These are phyloP conservation scores for Thera britannica DNA, from an alignment of 2,888 invertebrate genomes.

Conservation along the genomic window DNA sequence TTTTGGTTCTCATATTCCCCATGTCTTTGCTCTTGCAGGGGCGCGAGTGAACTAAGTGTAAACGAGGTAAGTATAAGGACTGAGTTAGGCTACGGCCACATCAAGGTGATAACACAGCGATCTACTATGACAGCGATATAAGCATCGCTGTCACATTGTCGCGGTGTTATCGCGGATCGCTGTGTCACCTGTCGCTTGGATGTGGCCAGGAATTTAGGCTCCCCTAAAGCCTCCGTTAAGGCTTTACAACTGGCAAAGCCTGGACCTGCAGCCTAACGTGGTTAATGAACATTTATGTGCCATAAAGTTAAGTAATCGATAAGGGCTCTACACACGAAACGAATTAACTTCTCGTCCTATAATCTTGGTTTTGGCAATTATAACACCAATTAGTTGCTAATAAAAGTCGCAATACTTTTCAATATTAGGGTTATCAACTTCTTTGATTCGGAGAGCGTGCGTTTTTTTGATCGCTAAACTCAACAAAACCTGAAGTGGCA, in stretches of 20 bases:
- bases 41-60: too few relatives aligned
- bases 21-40: too few relatives aligned
- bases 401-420: constrained; percentile 43
- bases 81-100: too few relatives aligned
- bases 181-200: too few relatives aligned
- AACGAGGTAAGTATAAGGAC: too few relatives aligned
- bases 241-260: neutral
- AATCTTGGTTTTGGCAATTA: constrained; percentile 36
- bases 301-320: constrained; percentile 40
- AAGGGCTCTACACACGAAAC: constrained; percentile 30
- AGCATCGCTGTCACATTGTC: too few relatives aligned
- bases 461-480: neutral
- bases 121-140: too few relatives aligned
- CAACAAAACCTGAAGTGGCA: too few relatives aligned
- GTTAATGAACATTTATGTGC: constrained; percentile 26
- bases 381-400: constrained; percentile 43
- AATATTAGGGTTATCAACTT: constrained; percentile 21
- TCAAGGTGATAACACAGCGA: too few relatives aligned
- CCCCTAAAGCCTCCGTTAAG: neutral
- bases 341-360: constrained; percentile 33
- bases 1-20: too few relatives aligned
- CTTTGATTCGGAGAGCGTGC: too few relatives aligned
- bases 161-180: too few relatives aligned
- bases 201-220: neutral
- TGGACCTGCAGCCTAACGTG: constrained; percentile 2